Evolutionary conservation across 2,113 vertebrate genomes (phyloP).

Genomic region (Syrrhaptes paradoxus): DNA sequence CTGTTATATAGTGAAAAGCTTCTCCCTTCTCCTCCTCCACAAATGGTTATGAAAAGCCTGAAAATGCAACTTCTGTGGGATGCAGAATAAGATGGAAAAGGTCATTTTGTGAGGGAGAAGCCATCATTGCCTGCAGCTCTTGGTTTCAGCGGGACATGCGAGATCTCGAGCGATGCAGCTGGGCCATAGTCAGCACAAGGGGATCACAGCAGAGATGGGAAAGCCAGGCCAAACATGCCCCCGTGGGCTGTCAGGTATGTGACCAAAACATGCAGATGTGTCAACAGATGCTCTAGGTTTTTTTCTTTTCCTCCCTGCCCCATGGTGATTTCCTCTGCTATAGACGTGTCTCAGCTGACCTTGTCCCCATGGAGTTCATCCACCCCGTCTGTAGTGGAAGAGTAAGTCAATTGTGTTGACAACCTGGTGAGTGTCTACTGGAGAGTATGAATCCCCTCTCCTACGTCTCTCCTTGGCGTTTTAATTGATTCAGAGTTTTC

Average conservation of each 20-base stretch:
- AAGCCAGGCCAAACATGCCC: background rate
- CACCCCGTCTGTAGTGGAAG: background rate
- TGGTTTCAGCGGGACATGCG: background rate
- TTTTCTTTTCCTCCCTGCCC: background rate
- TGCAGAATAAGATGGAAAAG: background rate
- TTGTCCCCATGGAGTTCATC: background rate
- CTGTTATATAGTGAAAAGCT: background rate
- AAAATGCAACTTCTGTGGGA: background rate
- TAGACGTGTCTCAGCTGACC: background rate
- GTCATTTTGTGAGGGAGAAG: background rate
- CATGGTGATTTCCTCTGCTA: background rate
- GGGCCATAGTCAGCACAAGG: background rate
- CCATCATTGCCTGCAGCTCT: background rate
- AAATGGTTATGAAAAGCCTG: background rate
- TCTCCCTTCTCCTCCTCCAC: constrained; percentile 29
- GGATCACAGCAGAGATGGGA: background rate
- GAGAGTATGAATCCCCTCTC: background rate
- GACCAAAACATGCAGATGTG: background rate
- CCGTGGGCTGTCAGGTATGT: background rate
- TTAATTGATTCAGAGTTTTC: constrained; percentile 62
- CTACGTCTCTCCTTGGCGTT: constrained; percentile 16
- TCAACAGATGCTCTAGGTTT: background rate
- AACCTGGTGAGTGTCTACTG: background rate
- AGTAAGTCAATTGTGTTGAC: background rate
- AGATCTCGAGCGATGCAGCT: background rate